Evolutionary conservation across 2,797 vertebrate species (phyloP).

Genomic region (Anisognathus igniventris): DNA sequence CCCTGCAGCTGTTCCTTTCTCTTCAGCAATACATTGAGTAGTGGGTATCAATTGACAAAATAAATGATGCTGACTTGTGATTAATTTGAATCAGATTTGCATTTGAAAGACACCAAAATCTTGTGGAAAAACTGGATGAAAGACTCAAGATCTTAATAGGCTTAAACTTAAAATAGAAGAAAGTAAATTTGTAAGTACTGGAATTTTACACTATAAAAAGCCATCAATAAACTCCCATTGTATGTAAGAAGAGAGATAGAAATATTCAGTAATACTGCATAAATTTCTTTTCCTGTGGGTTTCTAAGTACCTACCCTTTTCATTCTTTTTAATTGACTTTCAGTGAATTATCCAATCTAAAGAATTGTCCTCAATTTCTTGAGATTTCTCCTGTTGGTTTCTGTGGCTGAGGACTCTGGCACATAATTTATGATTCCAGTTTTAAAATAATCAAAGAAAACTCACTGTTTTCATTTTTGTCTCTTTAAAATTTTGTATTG

Average conservation of each 20-base stretch:
- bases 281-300: not conserved
- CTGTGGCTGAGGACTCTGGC: not conserved
- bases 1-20: slow-evolving; percentile 36
- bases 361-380: not conserved
- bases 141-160: not conserved
- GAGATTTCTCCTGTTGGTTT: not conserved
- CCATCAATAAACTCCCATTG: not conserved
- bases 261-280: not conserved
- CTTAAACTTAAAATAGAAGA: slow-evolving; percentile 8
- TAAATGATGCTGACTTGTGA: not conserved
- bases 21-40: not conserved
- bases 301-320: not conserved
- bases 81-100: slow-evolving; percentile 46
- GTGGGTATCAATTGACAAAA: slow-evolving; percentile 25
- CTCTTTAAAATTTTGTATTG: not conserved
- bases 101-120: slow-evolving; percentile 25
- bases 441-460: not conserved
- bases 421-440: not conserved
- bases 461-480: not conserved
- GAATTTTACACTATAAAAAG: not conserved
- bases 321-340: not conserved
- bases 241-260: not conserved
- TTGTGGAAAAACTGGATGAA: not conserved
- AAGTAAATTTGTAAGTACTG: not conserved
- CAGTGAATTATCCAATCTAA: not conserved